phyloP scores from a whole-genome alignment of 2,888 invertebrate species.

The Criorhina ranunculi region DNA sequence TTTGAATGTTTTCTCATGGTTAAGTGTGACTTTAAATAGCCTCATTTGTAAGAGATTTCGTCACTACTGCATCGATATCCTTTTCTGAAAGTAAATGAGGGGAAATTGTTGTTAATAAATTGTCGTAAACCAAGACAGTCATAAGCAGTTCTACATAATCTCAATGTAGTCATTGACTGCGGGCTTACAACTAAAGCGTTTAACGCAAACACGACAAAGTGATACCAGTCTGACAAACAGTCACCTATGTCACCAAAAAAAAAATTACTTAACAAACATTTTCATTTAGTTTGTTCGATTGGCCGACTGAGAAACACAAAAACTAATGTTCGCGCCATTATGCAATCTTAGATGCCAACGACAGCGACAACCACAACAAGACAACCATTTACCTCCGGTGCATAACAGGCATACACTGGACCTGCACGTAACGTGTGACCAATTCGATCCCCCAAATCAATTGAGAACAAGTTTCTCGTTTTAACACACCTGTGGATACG shows the following conservation, averaged over 20 bases:
- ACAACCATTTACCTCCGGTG: conserved; percentile 57
- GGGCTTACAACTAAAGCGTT: conserved; percentile 36
- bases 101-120: background rate
- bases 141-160: conserved; percentile 16
- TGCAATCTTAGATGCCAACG: conserved; percentile 62
- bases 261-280: no score
- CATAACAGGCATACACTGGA: conserved; percentile 25
- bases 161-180: conserved; percentile 33
- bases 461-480: conserved; percentile 71
- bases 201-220: conserved; percentile 63
- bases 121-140: background rate
- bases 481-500: conserved; percentile 72
- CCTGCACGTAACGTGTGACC: conserved; percentile 37
- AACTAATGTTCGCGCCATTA: conserved; percentile 51
- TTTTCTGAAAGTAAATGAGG: conserved; percentile 22
- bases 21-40: background rate
- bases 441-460: conserved; percentile 64
- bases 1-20: conserved; percentile 14
- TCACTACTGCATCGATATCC: conserved; percentile 15
- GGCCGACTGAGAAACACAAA: conserved; percentile 7
- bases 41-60: conserved; percentile 2
- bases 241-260: conserved; percentile 39
- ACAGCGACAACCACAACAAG: conserved; percentile 61
- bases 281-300: conserved; percentile 27
- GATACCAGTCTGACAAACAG: conserved; percentile 69